These are phyloP conservation scores for Pheucticus melanocephalus DNA, from an alignment of 2,113 vertebrate genomes.

Conservation along the genomic window DNA sequence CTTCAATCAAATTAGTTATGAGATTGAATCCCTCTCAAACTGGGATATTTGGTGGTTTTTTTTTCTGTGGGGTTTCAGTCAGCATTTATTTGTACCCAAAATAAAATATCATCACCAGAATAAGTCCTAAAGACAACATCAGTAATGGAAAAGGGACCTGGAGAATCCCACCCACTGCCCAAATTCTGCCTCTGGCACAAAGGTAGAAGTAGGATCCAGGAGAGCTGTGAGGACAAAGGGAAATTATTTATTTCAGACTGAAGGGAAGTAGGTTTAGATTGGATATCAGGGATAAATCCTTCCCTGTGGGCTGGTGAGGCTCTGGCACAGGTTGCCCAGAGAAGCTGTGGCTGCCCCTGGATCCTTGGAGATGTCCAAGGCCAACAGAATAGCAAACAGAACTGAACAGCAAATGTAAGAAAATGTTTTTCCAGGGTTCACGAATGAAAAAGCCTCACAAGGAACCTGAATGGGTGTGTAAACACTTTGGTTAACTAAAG, in stretches of 20 bases:
- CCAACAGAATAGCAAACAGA: not conserved
- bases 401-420: not conserved
- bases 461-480: not conserved
- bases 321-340: not conserved
- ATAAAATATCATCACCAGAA: not conserved
- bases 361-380: not conserved
- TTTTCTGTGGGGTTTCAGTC: not conserved
- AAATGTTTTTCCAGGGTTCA: not conserved
- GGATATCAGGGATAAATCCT: not conserved
- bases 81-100: not conserved
- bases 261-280: not conserved
- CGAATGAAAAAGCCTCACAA: not conserved
- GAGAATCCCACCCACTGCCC: not conserved
- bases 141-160: not conserved
- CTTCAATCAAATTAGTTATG: not conserved
- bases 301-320: not conserved
- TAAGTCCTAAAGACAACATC: not conserved
- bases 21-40: not conserved
- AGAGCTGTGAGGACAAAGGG: not conserved
- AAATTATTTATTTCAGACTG: not conserved
- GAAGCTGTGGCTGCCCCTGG: not conserved
- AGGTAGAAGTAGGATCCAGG: not conserved
- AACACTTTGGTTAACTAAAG: not conserved
- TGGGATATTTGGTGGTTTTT: too few relatives aligned
- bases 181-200: not conserved